These are phyloP conservation scores for Betta splendens DNA, from an alignment of 2,797 vertebrate species.

Conservation along the genomic window DNA sequence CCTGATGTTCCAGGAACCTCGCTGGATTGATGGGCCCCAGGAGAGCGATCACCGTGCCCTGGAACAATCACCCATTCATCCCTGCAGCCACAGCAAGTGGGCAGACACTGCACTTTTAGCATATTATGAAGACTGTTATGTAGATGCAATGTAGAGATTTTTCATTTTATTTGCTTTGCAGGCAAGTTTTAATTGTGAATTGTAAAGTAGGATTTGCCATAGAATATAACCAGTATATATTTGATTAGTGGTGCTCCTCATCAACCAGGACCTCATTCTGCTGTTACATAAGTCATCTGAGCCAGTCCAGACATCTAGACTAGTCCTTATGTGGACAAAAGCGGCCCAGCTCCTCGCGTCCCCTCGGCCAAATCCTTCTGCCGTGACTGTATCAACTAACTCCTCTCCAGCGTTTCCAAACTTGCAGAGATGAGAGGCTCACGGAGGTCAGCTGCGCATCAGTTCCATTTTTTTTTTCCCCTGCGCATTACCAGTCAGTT, in stretches of 20 bases:
- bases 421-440: conserved; percentile 50
- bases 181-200: conserved; percentile 44
- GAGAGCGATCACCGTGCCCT: conserved; percentile 69
- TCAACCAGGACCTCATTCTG: conserved; percentile 60
- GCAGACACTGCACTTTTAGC: conserved; percentile 33
- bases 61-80: conserved; percentile 80
- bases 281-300: conserved; percentile 69
- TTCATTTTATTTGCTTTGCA: background rate
- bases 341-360: conserved; percentile 53
- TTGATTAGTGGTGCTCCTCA: conserved; percentile 59
- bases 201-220: conserved; percentile 31
- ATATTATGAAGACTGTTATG: conserved; percentile 24
- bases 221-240: conserved; percentile 61
- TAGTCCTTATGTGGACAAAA: conserved; percentile 67
- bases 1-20: conserved; percentile 78
- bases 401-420: conserved; percentile 28
- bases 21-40: conserved; percentile 74
- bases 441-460: conserved; percentile 61
- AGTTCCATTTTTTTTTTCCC: conserved; percentile 65
- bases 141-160: conserved; percentile 9
- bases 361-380: conserved; percentile 57
- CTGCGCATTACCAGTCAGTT: conserved; percentile 63
- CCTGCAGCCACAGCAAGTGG: conserved; percentile 50
- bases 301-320: conserved; percentile 58
- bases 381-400: conserved; percentile 54